phyloP scores from a whole-genome alignment of 2,888 invertebrate genomes.

The Coecobrya sp. region DNA sequence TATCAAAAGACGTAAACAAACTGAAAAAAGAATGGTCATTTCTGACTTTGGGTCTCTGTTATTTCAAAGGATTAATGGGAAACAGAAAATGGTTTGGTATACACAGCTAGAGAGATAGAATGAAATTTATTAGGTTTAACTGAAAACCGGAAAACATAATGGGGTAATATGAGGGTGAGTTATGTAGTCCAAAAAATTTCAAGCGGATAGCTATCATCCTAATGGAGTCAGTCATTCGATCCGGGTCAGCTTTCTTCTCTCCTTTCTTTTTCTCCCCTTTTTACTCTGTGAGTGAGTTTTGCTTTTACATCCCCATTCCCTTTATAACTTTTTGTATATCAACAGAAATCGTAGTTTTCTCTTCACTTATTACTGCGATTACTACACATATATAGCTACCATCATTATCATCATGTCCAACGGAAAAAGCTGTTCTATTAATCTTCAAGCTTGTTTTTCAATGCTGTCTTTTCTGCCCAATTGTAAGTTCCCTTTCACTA shows the following conservation, averaged over 20 bases:
- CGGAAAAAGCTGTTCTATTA: conserved; percentile 68
- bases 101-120: conserved; percentile 78
- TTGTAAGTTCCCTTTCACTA: conserved; percentile 40
- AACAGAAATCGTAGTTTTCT: conserved; percentile 32
- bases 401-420: conserved; percentile 53
- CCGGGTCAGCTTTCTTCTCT: conserved; percentile 74
- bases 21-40: conserved; percentile 35
- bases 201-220: conserved; percentile 78
- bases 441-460: conserved; percentile 71
- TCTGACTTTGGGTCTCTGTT: conserved; percentile 48
- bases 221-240: conserved; percentile 84
- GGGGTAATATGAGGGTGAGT: conserved; percentile 86
- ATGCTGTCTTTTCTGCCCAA: conserved; percentile 42
- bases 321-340: conserved; percentile 27
- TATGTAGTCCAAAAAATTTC: conserved; percentile 86
- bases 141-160: conserved; percentile 86
- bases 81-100: conserved; percentile 83
- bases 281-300: conserved; percentile 30
- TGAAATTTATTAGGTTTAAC: conserved; percentile 86
- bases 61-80: conserved; percentile 73
- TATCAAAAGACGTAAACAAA: conserved; percentile 32
- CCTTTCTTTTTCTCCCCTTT: conserved; percentile 33
- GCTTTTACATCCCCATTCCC: conserved; percentile 28
- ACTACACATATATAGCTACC: conserved; percentile 20
- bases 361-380: conserved; percentile 54